These are phyloP conservation scores for Peromyscus leucopus DNA, from an alignment of 2,113 vertebrate species.

Conservation along the genomic window DNA sequence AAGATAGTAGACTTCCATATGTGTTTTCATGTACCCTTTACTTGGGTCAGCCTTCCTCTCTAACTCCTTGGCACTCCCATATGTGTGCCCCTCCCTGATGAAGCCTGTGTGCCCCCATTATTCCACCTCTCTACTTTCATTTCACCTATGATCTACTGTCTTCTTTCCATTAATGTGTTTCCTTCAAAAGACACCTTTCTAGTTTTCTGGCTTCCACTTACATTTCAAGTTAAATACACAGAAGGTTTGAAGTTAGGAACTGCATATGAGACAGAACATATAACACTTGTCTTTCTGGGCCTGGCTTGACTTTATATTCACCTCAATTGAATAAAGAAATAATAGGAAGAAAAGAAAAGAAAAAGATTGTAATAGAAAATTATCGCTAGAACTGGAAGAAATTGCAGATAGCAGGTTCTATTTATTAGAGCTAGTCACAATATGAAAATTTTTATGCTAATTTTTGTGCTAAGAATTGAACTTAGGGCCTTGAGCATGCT, in stretches of 20 bases:
- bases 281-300: not conserved
- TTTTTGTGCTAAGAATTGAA: not conserved
- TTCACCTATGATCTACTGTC: not conserved
- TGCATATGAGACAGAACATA: not conserved
- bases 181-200: not conserved
- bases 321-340: slow-evolving; percentile 45
- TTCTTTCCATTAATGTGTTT: not conserved
- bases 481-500: not conserved
- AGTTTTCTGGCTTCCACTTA: not conserved
- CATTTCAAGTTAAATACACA: not conserved
- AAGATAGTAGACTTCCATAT: not conserved
- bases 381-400: slow-evolving; percentile 45
- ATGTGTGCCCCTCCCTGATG: not conserved
- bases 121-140: not conserved
- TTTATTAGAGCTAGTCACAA: slow-evolving; percentile 44
- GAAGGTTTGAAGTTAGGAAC: not conserved
- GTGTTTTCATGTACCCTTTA: not conserved
- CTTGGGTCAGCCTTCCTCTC: not conserved
- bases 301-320: not conserved
- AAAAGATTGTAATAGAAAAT: slow-evolving; percentile 58
- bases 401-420: not conserved
- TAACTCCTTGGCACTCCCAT: not conserved
- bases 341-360: not conserved
- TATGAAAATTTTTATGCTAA: slow-evolving; percentile 37
- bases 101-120: not conserved